Evolutionary conservation across 92 coral and sea anemone species (phyloP), one percentile per base, ranked within the genome.

Genomic region (Umimayanthus chanpuru): DNA sequence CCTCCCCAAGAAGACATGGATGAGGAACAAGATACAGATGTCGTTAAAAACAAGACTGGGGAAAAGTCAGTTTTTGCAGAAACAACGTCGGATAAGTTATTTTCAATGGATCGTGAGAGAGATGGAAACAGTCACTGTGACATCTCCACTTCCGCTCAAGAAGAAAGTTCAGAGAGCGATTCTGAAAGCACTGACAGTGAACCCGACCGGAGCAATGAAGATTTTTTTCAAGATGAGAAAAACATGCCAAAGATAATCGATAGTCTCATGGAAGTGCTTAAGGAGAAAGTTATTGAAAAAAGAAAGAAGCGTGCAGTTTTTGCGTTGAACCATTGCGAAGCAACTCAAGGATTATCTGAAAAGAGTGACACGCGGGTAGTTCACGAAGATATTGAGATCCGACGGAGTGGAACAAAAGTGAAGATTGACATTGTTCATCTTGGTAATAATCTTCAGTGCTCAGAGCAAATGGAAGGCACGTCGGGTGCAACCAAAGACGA

Each of bases 271-370:
- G 67, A 61, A 65, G 12, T 49, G 39, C 88, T 89, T 7, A 79
- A 80, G 7, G 76, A 72, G 10, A 77, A 87, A 78, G 78, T 72
- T 65, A 81, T 92, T 70, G 74, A 58, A 41, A 89, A 89, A 67
- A 93, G 82, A 14, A 91, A 79, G 76, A 36, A 75, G 32, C 68
- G 55, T 8, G 73, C 55, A 61, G 86, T 41, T 50, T 61, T 20
- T 18, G 67, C 67, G 11, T 61, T 61, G n/a, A 61, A 18, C 25
- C 1, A 18, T 0, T 6, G 67, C 25, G 67, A 61, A 20, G 1
- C 21, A 2, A 4, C 67, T 18, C 67, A 61, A 18, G 67, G 6
- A 4, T 18, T 61, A 61, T 61, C 67, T 61, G 25, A 61, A 61
- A 6, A 18, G 25, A 21, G 67, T 25, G 20, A 18, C 67, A 20